phyloP scores from a whole-genome alignment of 2,113 vertebrate species.

The Sarotherodon lohbergeri region DNA sequence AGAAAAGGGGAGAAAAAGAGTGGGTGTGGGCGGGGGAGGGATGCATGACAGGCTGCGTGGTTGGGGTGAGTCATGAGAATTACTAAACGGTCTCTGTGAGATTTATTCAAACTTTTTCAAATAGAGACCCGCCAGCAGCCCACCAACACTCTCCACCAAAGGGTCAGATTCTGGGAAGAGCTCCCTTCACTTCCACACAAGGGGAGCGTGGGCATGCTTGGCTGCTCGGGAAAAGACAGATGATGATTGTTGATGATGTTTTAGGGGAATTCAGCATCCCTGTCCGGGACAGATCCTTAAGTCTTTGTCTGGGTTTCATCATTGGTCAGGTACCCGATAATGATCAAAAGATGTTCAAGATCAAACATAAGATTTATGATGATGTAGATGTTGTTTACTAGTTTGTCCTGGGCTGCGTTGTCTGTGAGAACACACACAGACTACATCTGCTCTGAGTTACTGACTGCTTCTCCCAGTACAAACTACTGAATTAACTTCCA shows the following conservation, averaged over 20 bases:
- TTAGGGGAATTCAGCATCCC: background rate
- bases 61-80: conserved; percentile 63
- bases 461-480: background rate
- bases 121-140: background rate
- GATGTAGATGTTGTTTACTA: background rate
- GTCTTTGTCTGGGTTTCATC: background rate
- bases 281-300: background rate
- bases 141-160: background rate
- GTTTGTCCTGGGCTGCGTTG: background rate
- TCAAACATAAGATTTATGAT: background rate
- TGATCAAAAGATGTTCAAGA: background rate
- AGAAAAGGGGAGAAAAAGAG: background rate
- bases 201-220: background rate
- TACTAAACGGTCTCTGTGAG: conserved; percentile 15
- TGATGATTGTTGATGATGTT: background rate
- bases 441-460: background rate
- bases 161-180: conserved; percentile 42
- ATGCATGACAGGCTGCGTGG: background rate
- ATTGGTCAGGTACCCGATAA: background rate
- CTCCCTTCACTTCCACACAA: background rate
- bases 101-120: conserved; percentile 37
- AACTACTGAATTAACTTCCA: background rate
- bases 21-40: background rate
- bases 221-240: background rate
- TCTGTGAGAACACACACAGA: background rate